Base-by-base conservation (phyloP, 2,113 vertebrate genomes). In the Leucopsar rothschildi region DNA sequence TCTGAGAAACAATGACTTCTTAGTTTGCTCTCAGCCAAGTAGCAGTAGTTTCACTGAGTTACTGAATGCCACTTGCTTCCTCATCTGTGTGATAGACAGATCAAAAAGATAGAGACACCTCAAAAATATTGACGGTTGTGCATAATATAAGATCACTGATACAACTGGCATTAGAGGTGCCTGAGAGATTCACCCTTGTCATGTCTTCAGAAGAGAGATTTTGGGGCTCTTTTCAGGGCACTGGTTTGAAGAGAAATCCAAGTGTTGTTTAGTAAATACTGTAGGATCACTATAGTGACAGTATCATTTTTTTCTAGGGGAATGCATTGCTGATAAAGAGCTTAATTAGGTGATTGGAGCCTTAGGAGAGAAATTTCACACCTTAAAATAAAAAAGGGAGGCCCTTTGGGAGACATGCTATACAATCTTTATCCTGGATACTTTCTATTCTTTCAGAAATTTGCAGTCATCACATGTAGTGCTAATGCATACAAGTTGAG, bases 191-290 rank as follows among this genome's bases (percentile, higher is more conserved):
- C 8, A 42, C 37, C 52, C 75, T 33, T 80, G 18, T 86, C 44
- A 42, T 7, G 4, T 69, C 29, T n/a, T 52, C 39, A 27, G 52
- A 85, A 81, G 25, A 52, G 22, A 72, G 71, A 40, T 64, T 76
- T 65, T 70, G 33, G 19, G 29, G 8, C 76, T 55, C 16, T 82
- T 82, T 85, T 73, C 60, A 52, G 64, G 64, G 22, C 47, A 10
- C 27, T 44, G 28, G 29, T 87, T 50, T 90, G 64, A 90, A 92
- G 50, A 90, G 61, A 61, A 95, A 61, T 69, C 21, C 1, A 6
- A 82, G 42, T 56, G 33, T 28, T 82, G 82, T 92, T 93, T 80
- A 88, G 91, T 92, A 96, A 92, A 83, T 90, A 85, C 28, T 68
- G 71, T 52, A 23, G 42, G 33, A 81, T 88, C 50, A 22, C 89